These are phyloP conservation scores for Toxotes jaculatrix DNA, from an alignment of 2,113 vertebrate genomes.

Conservation along the genomic window DNA sequence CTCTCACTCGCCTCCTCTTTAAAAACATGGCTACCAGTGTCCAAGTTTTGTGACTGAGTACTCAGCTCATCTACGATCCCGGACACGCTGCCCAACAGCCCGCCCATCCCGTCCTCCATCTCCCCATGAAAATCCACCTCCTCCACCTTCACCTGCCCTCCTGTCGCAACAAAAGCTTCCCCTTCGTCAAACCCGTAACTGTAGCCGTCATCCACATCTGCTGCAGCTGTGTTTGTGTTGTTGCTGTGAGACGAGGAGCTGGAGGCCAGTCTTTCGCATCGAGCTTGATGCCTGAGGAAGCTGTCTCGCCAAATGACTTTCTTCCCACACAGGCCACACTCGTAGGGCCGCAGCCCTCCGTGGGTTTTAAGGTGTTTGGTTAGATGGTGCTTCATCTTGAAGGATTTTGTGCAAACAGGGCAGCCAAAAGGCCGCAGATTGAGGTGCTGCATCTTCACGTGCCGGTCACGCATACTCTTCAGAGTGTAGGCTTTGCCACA, in stretches of 20 bases:
- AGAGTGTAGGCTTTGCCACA: conserved; percentile 87
- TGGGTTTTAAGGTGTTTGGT: conserved; percentile 88
- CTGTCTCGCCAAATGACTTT: conserved; percentile 88
- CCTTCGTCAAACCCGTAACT: conserved; percentile 72
- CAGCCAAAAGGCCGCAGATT: conserved; percentile 86
- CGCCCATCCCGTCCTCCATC: conserved; percentile 66
- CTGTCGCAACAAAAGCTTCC: conserved; percentile 61
- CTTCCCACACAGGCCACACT: conserved; percentile 85
- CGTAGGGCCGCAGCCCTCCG: conserved; percentile 84
- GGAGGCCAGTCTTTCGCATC: conserved; percentile 79
- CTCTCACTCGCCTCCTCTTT: conserved; percentile 78
- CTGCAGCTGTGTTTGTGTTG: not conserved
- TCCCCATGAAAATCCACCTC: conserved; percentile 77
- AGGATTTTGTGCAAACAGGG: conserved; percentile 86
- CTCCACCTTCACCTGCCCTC: conserved; percentile 82
- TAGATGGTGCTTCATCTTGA: conserved; percentile 89
- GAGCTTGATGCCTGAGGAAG: conserved; percentile 85
- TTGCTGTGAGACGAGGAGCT: conserved; percentile 34
- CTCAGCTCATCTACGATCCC: conserved; percentile 68
- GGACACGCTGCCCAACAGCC: conserved; percentile 69
- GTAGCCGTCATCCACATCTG: conserved; percentile 48
- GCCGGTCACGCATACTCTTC: conserved; percentile 88
- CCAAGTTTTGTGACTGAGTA: conserved; percentile 49
- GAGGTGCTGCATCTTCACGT: conserved; percentile 89
- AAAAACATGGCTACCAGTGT: conserved; percentile 56